phyloP scores from a whole-genome alignment of 2,888 invertebrate species.

The Dryobotodes eremita region DNA sequence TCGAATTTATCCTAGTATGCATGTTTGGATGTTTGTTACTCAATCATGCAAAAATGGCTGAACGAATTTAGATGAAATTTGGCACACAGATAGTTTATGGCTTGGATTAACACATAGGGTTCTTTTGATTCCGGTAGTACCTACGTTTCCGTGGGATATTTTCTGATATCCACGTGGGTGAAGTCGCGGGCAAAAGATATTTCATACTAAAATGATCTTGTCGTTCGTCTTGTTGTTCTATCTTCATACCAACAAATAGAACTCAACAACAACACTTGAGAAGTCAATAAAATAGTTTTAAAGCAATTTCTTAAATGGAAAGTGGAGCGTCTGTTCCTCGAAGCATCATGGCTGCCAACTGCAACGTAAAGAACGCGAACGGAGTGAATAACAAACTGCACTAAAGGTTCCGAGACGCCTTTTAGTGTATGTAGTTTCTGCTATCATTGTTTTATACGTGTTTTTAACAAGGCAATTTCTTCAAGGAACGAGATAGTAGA shows the following conservation, averaged over 20 bases:
- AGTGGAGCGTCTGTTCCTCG: background rate
- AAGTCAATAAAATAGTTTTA: background rate
- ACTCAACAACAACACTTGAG: background rate
- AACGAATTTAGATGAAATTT: no score
- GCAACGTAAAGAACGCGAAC: background rate
- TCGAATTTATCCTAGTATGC: no score
- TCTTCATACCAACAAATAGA: constrained; percentile 11
- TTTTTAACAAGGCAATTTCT: constrained; percentile 5
- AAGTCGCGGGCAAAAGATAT: background rate
- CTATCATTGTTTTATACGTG: constrained; percentile 10
- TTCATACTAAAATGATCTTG: background rate
- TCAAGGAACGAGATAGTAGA: background rate
- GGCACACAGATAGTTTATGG: no score
- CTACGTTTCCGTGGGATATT: background rate
- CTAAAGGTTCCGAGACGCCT: constrained; percentile 10
- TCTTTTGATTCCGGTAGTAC: background rate
- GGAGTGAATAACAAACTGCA: constrained; percentile 32
- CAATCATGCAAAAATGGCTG: no score
- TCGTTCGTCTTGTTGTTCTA: background rate
- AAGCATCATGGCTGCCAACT: constrained; percentile 7
- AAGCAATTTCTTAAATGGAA: constrained; percentile 3
- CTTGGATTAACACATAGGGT: background rate
- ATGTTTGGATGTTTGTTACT: no score
- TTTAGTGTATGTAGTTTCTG: constrained; percentile 4
- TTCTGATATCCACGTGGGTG: background rate